Evolutionary conservation across 2,888 invertebrate genomes (phyloP).

Genomic region (Phanerotoma sp.): DNA sequence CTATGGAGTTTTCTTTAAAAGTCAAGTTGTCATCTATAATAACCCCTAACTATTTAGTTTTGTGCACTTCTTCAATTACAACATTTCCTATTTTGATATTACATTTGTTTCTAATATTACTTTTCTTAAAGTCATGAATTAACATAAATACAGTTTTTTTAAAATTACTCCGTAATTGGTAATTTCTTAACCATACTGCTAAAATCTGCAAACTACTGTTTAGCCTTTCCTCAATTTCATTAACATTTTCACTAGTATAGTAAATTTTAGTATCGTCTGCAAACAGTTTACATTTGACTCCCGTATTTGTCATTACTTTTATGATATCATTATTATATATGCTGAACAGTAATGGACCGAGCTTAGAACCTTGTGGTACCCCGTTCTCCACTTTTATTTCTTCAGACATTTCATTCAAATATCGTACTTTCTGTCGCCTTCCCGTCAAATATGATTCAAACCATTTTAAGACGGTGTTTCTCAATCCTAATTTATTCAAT

Average conservation of each 20-base stretch:
- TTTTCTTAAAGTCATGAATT: neutral
- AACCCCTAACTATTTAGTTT: constrained; percentile 21
- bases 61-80: constrained; percentile 20
- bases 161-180: constrained; percentile 11
- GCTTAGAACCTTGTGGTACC: constrained; percentile 32
- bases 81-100: constrained; percentile 6
- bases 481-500: constrained; percentile 22
- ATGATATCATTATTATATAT: constrained; percentile 27
- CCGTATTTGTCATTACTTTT: constrained; percentile 1
- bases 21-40: constrained; percentile 20
- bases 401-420: constrained; percentile 13
- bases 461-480: constrained; percentile 9
- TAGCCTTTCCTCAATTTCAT: constrained; percentile 9
- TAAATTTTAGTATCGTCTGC: constrained; percentile 9
- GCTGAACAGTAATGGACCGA: constrained; percentile 31
- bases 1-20: constrained; percentile 18
- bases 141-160: constrained; percentile 8
- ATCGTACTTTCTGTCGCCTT: constrained; percentile 18
- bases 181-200: constrained; percentile 10
- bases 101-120: constrained; percentile 4
- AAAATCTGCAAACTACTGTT: constrained; percentile 12
- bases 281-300: constrained; percentile 2
- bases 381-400: constrained; percentile 14
- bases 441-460: constrained; percentile 20
- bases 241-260: constrained; percentile 1